phyloP scores from a whole-genome alignment of 2,888 invertebrate species.

The Nymphalis polychloros region DNA sequence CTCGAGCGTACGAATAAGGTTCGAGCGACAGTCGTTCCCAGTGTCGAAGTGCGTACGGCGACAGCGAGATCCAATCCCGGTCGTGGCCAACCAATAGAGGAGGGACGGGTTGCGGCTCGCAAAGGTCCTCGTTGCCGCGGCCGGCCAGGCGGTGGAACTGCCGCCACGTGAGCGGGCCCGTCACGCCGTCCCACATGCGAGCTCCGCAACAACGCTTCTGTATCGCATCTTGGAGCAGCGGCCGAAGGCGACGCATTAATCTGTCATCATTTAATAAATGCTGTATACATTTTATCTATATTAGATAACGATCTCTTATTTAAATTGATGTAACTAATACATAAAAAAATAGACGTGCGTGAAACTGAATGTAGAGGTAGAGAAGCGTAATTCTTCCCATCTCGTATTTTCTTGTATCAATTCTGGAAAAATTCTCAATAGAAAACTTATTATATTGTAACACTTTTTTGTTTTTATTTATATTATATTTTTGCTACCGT shows the following conservation, averaged over 20 bases:
- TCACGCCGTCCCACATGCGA: constrained; percentile 96
- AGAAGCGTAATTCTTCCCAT: constrained; percentile 1
- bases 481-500: too few species aligned
- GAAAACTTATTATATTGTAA: not conserved
- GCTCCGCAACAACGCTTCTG: constrained; percentile 94
- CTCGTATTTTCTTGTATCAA: not conserved
- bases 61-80: constrained; percentile 95
- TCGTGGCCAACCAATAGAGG: constrained; percentile 96
- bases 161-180: constrained; percentile 98
- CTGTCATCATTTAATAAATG: constrained; percentile 52
- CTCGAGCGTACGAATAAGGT: constrained; percentile 96
- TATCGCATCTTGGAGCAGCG: constrained; percentile 96
- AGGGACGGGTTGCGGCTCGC: constrained; percentile 98
- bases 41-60: constrained; percentile 96
- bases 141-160: constrained; percentile 98
- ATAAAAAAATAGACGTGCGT: not conserved
- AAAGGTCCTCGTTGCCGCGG: constrained; percentile 95
- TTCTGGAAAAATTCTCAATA: constrained; percentile 8
- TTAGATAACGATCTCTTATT: not conserved
- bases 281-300: not conserved
- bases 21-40: constrained; percentile 99
- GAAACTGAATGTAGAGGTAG: constrained; percentile 4
- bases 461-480: not conserved
- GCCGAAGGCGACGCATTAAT: constrained; percentile 94
- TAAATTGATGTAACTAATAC: not conserved